phyloP scores from a whole-genome alignment of 1,140 invertebrate genomes.

The Eueides isabella region DNA sequence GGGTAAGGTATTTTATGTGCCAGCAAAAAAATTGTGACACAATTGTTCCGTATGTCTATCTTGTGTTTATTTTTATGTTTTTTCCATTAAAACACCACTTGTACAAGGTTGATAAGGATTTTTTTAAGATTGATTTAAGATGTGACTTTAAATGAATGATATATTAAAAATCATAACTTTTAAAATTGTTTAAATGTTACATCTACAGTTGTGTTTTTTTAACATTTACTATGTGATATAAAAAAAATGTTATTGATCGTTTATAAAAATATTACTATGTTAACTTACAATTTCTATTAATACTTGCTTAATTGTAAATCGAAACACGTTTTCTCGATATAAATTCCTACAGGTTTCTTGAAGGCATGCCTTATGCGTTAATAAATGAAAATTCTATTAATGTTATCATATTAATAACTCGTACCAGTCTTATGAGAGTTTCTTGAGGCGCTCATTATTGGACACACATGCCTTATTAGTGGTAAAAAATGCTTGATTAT shows the following conservation, averaged over 20 bases:
- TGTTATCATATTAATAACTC: conserved; percentile 36
- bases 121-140: no score
- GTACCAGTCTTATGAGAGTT: conserved; percentile 25
- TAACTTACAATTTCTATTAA: conserved; percentile 16
- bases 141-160: no score
- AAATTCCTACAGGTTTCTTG: conserved; percentile 39
- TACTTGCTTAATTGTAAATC: conserved; percentile 32
- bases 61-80: neutral
- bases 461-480: conserved; percentile 10
- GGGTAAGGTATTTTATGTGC: conserved; percentile 28
- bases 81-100: neutral
- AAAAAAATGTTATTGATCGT: neutral
- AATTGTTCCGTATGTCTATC: neutral
- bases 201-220: no score
- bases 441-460: neutral
- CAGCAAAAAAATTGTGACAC: conserved; percentile 3
- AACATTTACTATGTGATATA: no score
- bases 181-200: no score
- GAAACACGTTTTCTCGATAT: conserved; percentile 31
- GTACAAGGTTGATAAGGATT: neutral
- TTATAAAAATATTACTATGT: neutral
- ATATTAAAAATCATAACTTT: no score
- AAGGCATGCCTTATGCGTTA: conserved; percentile 36
- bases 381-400: conserved; percentile 41
- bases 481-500: neutral